These are phyloP conservation scores for Drosophila infuscata DNA, from an alignment of 2,888 invertebrate species.

Conservation along the genomic window DNA sequence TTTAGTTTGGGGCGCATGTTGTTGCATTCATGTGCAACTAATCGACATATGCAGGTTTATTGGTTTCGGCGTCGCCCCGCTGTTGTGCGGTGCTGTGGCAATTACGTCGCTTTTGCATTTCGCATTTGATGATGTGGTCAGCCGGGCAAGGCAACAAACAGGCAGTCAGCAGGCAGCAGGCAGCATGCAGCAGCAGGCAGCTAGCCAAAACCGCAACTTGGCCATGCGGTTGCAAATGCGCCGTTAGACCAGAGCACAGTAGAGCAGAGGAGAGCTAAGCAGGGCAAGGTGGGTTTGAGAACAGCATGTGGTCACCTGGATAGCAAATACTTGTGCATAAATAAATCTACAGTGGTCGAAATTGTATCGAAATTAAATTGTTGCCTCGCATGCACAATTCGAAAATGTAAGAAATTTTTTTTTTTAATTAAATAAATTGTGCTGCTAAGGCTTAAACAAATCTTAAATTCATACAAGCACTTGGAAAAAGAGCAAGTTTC, in stretches of 20 bases:
- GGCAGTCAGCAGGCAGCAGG: conserved; percentile 11
- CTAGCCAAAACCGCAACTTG: conserved; percentile 46
- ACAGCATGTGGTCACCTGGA: conserved; percentile 71
- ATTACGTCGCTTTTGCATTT: conserved; percentile 71
- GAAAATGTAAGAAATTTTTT: not conserved
- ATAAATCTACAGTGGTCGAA: conserved; percentile 12
- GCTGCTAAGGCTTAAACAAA: not conserved
- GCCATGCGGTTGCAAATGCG: conserved; percentile 62
- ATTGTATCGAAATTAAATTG: not conserved
- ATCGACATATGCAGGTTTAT: conserved; percentile 75
- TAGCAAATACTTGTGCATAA: conserved; percentile 25
- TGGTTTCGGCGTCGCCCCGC: conserved; percentile 60
- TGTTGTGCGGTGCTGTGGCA: conserved; percentile 50
- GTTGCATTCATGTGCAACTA: conserved; percentile 71
- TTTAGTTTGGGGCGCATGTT: conserved; percentile 25
- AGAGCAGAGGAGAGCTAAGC: conserved; percentile 2
- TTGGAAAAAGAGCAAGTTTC: not conserved
- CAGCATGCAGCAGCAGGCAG: conserved; percentile 21
- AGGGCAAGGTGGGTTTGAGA: conserved; percentile 24
- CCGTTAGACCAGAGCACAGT: conserved; percentile 57
- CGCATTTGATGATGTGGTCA: conserved; percentile 74
- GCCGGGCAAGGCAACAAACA: conserved; percentile 31
- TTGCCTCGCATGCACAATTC: not conserved
- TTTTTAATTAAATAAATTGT: not conserved
- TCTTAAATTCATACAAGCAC: not conserved